Base-by-base conservation (phyloP, 1,140 invertebrate genomes). In the Calliopsis andreniformis region DNA sequence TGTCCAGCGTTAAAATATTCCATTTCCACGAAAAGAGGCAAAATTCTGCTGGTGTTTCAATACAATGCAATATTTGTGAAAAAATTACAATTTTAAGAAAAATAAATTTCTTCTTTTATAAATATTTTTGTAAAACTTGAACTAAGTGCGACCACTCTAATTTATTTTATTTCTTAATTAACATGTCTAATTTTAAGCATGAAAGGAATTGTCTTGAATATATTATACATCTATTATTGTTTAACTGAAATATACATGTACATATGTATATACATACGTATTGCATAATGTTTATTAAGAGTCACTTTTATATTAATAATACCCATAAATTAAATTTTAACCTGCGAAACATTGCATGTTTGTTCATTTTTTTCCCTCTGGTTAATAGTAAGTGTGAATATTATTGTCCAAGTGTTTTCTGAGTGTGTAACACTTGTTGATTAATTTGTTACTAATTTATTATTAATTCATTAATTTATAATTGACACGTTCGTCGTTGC, bases 371-470 rank as follows among this genome's bases (percentile, higher is more conserved):
- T 32, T 62, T 51, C 32, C 20, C 18, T 71, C 32, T 42, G 25
- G 5, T 39, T 39, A 51, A 43, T 56, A 73, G 73, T 82, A 80
- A 82, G 78, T 76, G 51, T 8, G 14, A 51, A 35, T 49, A 7
- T 51, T 47, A 43, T 39, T 12, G 20, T 53, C 49, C 64, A 8
- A 20, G 10, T 12, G 12, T 35, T 35, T 35, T 25, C 43, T 56
- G 4, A 49, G 71, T 55, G 12, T 12, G 32, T 62, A 20, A 20
- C n/a, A n/a, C n/a, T n/a, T n/a, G n/a, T n/a, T n/a, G n/a, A n/a
- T n/a, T n/a, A n/a, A n/a, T n/a, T n/a, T n/a, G n/a, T n/a, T n/a
- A n/a, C n/a, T n/a, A n/a, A n/a, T n/a, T n/a, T n/a, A n/a, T n/a
- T 25, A 53, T n/a, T 39, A 62, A 35, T 61, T n/a, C n/a, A n/a